Conservation (phyloP, 2,888 invertebrate species). For the Hirtodrosophila duncani region DNA sequence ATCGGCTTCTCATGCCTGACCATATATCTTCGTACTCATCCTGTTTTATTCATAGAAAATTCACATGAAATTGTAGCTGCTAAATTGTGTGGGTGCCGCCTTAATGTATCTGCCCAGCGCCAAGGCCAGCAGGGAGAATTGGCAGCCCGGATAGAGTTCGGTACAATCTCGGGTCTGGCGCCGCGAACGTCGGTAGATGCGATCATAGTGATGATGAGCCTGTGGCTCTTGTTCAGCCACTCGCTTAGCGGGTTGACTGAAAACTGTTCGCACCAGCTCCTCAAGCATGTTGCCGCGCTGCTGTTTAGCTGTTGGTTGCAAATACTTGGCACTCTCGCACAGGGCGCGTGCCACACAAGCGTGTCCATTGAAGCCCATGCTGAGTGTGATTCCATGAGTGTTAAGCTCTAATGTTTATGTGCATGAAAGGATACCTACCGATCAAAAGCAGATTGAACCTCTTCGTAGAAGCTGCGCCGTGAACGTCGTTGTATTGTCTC, state of each 20-base stretch:
- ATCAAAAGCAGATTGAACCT: slow-evolving; percentile 84
- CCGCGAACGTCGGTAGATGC: slow-evolving; percentile 81
- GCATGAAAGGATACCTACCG: slow-evolving; percentile 81
- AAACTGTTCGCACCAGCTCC: slow-evolving; percentile 84
- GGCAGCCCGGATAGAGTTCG: slow-evolving; percentile 81
- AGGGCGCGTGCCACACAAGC: slow-evolving; percentile 85
- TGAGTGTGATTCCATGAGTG: too few relatives aligned
- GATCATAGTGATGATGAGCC: slow-evolving; percentile 82
- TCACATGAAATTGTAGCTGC: slow-evolving; percentile 54
- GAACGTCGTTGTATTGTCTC: slow-evolving; percentile 79
- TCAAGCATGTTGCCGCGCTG: slow-evolving; percentile 83
- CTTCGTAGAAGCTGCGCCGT: slow-evolving; percentile 84
- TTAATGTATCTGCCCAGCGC: slow-evolving; percentile 81
- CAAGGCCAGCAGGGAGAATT: slow-evolving; percentile 85
- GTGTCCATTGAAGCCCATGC: slow-evolving; percentile 87
- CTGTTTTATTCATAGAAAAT: too few relatives aligned
- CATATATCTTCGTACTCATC: too few relatives aligned
- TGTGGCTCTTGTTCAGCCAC: slow-evolving; percentile 76
- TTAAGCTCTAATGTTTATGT: neutral
- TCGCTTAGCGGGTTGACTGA: slow-evolving; percentile 75
- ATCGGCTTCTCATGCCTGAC: too few relatives aligned
- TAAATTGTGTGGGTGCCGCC: slow-evolving; percentile 52
- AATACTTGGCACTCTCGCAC: slow-evolving; percentile 85
- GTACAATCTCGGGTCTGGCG: slow-evolving; percentile 80
- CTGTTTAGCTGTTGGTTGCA: slow-evolving; percentile 78